Evolutionary conservation across 2,797 vertebrate genomes (phyloP).

Genomic region (Chrysocyon brachyurus): DNA sequence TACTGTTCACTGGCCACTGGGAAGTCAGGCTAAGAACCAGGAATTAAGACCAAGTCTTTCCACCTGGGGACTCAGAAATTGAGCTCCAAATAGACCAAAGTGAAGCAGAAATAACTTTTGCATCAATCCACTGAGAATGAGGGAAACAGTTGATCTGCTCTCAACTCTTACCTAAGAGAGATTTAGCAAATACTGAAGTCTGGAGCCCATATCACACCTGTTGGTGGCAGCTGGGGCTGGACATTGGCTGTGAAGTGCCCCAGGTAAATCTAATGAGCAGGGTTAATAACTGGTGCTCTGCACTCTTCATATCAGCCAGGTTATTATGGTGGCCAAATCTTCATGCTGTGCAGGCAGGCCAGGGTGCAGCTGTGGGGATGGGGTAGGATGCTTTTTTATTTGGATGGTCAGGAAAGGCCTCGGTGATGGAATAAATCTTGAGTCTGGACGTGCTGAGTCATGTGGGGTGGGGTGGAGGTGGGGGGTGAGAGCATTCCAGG

Average conservation of each 20-base stretch:
- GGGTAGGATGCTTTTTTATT: background rate
- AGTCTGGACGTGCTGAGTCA: background rate
- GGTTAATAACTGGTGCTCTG: background rate
- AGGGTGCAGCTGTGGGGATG: background rate
- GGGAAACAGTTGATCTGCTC: background rate
- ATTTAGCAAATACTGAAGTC: background rate
- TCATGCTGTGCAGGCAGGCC: background rate
- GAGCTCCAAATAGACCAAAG: background rate
- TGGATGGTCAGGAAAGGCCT: constrained; percentile 20
- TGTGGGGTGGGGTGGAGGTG: no score
- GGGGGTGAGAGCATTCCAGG: background rate
- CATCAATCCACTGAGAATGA: background rate
- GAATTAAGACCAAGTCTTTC: background rate
- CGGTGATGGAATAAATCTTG: background rate
- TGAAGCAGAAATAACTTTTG: constrained; percentile 18
- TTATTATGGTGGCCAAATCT: background rate
- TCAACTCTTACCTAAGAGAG: background rate
- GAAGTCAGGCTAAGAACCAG: background rate
- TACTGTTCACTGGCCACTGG: background rate
- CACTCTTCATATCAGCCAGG: background rate
- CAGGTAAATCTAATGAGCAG: background rate
- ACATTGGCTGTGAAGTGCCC: no score
- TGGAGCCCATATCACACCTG: background rate
- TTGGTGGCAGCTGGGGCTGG: background rate
- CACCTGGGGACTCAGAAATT: background rate